Evolutionary conservation across 2,888 invertebrate species (phyloP), one percentile per base, ranked within the genome.

Genomic region (Rapana venosa): DNA sequence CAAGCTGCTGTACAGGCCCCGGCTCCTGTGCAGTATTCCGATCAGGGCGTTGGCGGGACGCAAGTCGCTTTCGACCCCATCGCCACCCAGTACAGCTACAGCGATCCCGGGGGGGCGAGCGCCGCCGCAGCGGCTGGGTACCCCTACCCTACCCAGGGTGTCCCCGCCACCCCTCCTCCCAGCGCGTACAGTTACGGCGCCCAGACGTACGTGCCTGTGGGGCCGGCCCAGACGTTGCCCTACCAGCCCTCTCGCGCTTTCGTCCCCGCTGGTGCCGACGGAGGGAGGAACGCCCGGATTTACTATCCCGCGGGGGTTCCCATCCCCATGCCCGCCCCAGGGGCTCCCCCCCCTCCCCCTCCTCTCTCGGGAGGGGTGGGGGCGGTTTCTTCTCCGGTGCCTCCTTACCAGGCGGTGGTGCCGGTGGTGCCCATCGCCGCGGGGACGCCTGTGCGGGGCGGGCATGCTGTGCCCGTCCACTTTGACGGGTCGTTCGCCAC

Each of bases 341-440:
- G 91, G 66, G 91, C 91, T 20, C 90, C 91, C 32, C 91, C 91
- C 22, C 91, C 91, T 11, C 91, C 91, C 36, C 90, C 90, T 17
- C 90, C 91, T 17, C 66, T 6, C 11, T 32, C 70, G n/a, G 84
- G 61, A 1, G 66, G 81, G 17, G 77, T 77, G 77, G 30, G 77
- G 56, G 86, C 87, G 35, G 36, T 85, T 22, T 26, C 56, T 26
- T 89, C 89, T 6, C 88, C 90, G 20, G 88, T 83, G 17, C 90
- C 86, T 56, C 90, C 86, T 56, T 36, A 6, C 87, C 92, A 11
- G 87, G 89, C 58, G 92, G 93, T 93, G 92, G 93, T 93, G 32
- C 93, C 93, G 1, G 89, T 94, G 87, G 92, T 92, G 77, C 94
- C 94, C 47, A 91, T 94, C n/a, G 94, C 94, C 36, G 88, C 93